Evolutionary conservation across 2,797 vertebrate species (phyloP).

Genomic region (Eidolon dupreanum): DNA sequence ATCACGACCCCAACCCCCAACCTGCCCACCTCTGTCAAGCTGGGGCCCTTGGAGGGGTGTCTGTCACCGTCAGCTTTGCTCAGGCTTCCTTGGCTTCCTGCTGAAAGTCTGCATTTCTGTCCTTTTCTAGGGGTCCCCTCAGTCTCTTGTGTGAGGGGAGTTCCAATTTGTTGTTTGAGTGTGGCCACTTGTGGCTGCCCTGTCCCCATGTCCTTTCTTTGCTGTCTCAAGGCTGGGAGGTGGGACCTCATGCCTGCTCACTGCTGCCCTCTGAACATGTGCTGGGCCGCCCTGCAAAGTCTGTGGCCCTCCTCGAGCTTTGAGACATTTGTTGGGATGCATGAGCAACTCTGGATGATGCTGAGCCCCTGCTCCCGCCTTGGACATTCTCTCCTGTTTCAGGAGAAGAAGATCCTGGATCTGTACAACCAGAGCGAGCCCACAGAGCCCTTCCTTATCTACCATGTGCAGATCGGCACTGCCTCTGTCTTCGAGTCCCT

Average conservation of each 20-base stretch:
- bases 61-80: not conserved
- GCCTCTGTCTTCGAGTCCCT: constrained; percentile 57
- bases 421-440: not conserved
- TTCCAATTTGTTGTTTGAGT: not conserved
- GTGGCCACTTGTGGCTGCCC: not conserved
- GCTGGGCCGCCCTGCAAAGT: not conserved
- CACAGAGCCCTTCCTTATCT: constrained; percentile 44
- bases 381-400: not conserved
- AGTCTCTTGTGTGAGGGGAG: not conserved
- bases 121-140: not conserved
- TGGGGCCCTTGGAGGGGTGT: not conserved
- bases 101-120: not conserved
- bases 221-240: not conserved
- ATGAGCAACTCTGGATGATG: not conserved
- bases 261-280: not conserved
- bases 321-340: not conserved
- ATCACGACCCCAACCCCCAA: not conserved
- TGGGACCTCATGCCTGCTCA: not conserved
- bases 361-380: not conserved
- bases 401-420: constrained; percentile 32
- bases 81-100: not conserved
- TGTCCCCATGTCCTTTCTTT: not conserved
- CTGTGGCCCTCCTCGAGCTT: not conserved
- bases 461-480: rapidly evolving
- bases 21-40: not conserved